Percentiles rank a stretch among this genome's conserved stretches.
These are phyloP conservation scores for Passer domesticus DNA, from an alignment of 2,113 vertebrate species.

Conservation along the genomic window DNA sequence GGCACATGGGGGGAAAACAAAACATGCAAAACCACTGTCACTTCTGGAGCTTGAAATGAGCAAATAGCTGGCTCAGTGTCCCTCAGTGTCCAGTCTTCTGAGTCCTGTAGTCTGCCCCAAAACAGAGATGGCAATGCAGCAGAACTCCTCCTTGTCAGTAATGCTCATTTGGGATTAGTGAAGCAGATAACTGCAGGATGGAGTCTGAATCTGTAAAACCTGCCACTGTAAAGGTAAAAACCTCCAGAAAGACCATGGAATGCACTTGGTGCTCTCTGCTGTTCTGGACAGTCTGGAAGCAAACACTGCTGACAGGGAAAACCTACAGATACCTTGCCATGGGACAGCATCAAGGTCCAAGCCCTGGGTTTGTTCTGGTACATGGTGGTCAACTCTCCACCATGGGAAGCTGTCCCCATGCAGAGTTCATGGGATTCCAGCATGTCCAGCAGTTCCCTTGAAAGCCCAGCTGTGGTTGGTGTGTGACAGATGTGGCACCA, in stretches of 20 bases:
- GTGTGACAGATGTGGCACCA: neutral
- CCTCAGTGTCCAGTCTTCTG: neutral
- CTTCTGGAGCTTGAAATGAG: neutral
- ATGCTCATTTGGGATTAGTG: accelerated
- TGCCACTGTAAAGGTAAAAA: neutral
- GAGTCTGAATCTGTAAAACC: neutral
- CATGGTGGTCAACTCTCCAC: neutral
- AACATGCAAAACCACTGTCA: neutral
- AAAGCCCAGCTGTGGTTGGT: neutral
- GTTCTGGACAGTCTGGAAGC: neutral
- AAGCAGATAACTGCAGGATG: neutral
- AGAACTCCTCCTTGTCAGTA: neutral
- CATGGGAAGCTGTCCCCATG: neutral
- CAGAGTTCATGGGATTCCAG: neutral
- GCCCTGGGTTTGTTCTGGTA: neutral
- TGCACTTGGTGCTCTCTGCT: neutral
- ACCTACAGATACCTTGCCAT: neutral
- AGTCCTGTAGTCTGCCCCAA: neutral
- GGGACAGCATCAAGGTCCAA: neutral
- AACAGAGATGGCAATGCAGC: neutral
- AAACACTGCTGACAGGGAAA: neutral
- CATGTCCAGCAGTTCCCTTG: neutral
- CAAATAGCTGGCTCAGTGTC: neutral
- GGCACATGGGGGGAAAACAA: neutral
- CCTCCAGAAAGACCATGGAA: neutral